Conservation (phyloP, 2,888 invertebrate genomes). For the Drosophila birchii region DNA sequence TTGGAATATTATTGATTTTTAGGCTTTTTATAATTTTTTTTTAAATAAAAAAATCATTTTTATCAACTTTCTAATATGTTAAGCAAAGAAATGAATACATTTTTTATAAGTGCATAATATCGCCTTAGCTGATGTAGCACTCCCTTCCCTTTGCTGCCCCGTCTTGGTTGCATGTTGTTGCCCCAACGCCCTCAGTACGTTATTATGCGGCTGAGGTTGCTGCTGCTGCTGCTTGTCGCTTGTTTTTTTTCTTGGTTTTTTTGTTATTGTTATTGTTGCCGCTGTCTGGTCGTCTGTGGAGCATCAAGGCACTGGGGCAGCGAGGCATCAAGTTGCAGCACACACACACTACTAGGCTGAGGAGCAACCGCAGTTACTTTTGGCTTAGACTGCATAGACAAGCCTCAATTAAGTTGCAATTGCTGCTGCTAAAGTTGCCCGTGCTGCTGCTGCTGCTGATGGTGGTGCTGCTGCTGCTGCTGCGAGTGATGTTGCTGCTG, state of each 20-base stretch:
- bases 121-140: constrained; percentile 6
- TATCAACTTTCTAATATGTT: not conserved
- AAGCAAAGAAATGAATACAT: not conserved
- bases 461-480: constrained; percentile 40
- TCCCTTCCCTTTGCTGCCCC: constrained; percentile 8
- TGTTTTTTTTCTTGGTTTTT: constrained; percentile 25
- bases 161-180: constrained; percentile 68
- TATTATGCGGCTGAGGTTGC: constrained; percentile 65
- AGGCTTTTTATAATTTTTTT: not conserved
- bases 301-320: constrained; percentile 83
- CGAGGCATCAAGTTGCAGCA: constrained; percentile 82
- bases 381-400: constrained; percentile 66
- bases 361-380: constrained; percentile 74
- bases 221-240: constrained; percentile 45
- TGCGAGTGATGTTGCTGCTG: constrained; percentile 52
- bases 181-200: constrained; percentile 76
- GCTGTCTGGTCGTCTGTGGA: constrained; percentile 80
- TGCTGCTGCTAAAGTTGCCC: constrained; percentile 49
- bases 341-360: constrained; percentile 5
- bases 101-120: not conserved
- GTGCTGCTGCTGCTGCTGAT: constrained; percentile 46
- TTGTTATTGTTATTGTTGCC: constrained; percentile 49
- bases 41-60: not conserved
- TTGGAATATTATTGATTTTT: not conserved
- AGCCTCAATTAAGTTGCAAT: constrained; percentile 81